Conservation (phyloP, 2,888 invertebrate species). For the Agriotes lineatus region DNA sequence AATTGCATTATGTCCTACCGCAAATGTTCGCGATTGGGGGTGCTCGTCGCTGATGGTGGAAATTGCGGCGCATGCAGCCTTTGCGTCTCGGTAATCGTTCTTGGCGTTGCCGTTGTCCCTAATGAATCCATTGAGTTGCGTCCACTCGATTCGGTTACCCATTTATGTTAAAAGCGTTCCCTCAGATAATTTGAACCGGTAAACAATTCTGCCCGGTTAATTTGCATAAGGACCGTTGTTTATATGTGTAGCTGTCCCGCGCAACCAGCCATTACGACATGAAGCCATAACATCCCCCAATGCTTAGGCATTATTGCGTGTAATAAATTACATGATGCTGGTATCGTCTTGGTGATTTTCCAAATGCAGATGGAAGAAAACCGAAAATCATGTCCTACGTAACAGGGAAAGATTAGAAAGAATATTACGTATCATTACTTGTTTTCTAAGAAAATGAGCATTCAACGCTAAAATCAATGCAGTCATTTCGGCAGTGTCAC, state of each 20-base stretch:
- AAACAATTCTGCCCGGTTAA: conserved; percentile 38
- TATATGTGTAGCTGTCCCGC: conserved; percentile 36
- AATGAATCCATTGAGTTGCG: neutral
- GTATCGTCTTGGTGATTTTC: conserved; percentile 6
- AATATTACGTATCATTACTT: no score
- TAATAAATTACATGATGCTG: conserved; percentile 1
- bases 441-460: no score
- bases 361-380: no score
- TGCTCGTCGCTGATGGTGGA: neutral
- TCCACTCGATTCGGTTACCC: conserved; percentile 12
- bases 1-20: conserved; percentile 35
- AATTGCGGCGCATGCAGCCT: neutral
- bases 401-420: no score
- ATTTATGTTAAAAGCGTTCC: conserved; percentile 28
- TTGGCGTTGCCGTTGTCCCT: neutral
- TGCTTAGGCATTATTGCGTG: conserved; percentile 27
- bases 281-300: conserved; percentile 19
- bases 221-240: conserved; percentile 40
- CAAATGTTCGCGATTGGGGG: conserved; percentile 21
- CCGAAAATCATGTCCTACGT: no score
- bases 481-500: no score
- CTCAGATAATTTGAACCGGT: conserved; percentile 30
- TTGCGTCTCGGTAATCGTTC: neutral
- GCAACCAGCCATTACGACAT: conserved; percentile 27
- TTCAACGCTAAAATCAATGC: no score